Percentiles rank a stretch among this genome's conserved stretches.
Evolutionary conservation across 2,113 vertebrate species (phyloP).

Genomic region (Tamias sibiricus): DNA sequence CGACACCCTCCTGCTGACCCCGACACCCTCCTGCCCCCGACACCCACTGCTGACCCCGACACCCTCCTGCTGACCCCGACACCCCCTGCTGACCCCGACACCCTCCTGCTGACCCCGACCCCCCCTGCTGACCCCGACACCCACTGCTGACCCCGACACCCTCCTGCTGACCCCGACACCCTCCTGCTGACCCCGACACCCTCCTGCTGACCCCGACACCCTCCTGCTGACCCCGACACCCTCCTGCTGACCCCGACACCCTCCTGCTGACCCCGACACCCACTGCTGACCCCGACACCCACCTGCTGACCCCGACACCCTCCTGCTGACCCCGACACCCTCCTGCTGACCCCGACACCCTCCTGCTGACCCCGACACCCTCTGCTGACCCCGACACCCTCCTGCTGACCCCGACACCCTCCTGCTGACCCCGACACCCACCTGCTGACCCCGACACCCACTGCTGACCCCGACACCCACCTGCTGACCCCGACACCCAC

Average conservation of each 20-base stretch:
- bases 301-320: too few relatives aligned
- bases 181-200: rapidly evolving
- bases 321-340: rapidly evolving
- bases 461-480: rapidly evolving
- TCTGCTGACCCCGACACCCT: rapidly evolving
- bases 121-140: rapidly evolving
- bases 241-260: rapidly evolving
- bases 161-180: too few relatives aligned
- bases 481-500: too few relatives aligned
- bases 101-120: too few relatives aligned
- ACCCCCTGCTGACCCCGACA: rapidly evolving
- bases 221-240: rapidly evolving
- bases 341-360: rapidly evolving
- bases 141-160: rapidly evolving
- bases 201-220: too few relatives aligned
- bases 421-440: too few relatives aligned
- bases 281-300: rapidly evolving
- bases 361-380: too few relatives aligned
- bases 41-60: rapidly evolving
- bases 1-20: rapidly evolving
- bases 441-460: rapidly evolving
- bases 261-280: too few relatives aligned
- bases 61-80: too few relatives aligned
- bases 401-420: rapidly evolving
- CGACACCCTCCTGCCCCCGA: rapidly evolving